A percentile compares a stretch with the other conserved stretches of the same genome.
These are phyloP conservation scores for Urocynchramus pylzowi DNA, from an alignment of 2,113 vertebrate genomes.

Conservation along the genomic window DNA sequence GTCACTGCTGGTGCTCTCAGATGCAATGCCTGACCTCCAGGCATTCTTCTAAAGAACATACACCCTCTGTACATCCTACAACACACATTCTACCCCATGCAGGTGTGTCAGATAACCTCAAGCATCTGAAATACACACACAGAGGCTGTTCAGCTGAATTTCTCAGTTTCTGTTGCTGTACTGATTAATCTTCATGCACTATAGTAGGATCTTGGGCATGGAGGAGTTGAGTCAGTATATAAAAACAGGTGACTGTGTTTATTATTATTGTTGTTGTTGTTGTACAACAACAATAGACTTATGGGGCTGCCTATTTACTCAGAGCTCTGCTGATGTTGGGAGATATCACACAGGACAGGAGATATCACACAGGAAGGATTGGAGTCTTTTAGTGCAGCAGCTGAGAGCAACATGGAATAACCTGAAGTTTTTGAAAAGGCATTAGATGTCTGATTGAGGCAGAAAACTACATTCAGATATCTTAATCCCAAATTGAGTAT, in stretches of 20 bases:
- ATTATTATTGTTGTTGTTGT: background rate
- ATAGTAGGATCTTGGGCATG: background rate
- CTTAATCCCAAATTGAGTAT: background rate
- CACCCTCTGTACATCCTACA: background rate
- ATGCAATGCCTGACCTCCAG: background rate
- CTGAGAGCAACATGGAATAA: background rate
- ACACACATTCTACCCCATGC: rapidly evolving
- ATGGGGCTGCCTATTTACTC: background rate
- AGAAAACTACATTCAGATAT: background rate
- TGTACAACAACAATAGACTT: too few relatives aligned
- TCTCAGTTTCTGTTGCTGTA: background rate
- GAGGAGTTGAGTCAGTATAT: background rate
- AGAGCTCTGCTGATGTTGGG: background rate
- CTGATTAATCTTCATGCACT: background rate
- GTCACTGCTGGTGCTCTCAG: background rate
- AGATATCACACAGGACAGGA: background rate
- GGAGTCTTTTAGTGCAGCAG: background rate
- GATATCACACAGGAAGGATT: background rate
- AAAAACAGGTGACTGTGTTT: background rate
- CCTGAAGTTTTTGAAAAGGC: background rate
- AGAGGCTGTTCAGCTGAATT: background rate
- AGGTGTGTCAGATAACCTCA: background rate
- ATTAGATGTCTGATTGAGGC: background rate
- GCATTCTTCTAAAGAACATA: background rate
- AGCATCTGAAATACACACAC: background rate